These are phyloP conservation scores for Spodoptera litura DNA, from an alignment of 1,140 invertebrate species.

Conservation along the genomic window DNA sequence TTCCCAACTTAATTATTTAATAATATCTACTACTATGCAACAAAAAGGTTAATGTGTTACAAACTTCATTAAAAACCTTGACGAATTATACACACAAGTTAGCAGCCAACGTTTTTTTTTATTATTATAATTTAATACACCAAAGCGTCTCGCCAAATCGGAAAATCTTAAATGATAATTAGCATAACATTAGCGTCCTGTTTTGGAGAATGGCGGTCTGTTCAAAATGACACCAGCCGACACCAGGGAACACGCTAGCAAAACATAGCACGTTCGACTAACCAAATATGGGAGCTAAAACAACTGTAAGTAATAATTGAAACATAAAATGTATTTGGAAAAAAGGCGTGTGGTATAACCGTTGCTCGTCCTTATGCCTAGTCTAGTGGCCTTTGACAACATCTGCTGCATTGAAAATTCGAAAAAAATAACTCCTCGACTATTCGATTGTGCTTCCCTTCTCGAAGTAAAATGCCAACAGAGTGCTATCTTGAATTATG, in stretches of 20 bases:
- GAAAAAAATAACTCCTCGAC: constrained; percentile 55
- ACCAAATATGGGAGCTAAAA: constrained; percentile 55
- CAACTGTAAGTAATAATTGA: constrained; percentile 60
- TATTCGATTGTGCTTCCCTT: constrained; percentile 55
- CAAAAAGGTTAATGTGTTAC: no score
- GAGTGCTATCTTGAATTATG: constrained; percentile 60
- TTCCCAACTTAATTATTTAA: no score
- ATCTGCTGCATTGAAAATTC: constrained; percentile 68
- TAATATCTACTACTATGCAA: no score
- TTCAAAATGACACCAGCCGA: constrained; percentile 4
- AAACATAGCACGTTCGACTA: constrained; percentile 15
- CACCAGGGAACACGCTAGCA: constrained; percentile 5
- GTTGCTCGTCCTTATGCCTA: constrained; percentile 60
- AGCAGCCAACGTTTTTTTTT: not conserved
- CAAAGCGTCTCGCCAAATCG: constrained; percentile 9
- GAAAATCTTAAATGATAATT: constrained; percentile 26
- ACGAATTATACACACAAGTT: not conserved
- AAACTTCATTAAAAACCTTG: no score
- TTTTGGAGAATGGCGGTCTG: not conserved
- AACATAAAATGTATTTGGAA: constrained; percentile 57
- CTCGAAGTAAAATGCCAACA: constrained; percentile 57
- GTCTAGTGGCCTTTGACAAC: constrained; percentile 67
- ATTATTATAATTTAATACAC: constrained; percentile 1
- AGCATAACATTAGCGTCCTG: constrained; percentile 12
- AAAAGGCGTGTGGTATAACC: constrained; percentile 57